phyloP scores from a whole-genome alignment of 2,113 vertebrate species.

The Oreochromis aureus region DNA sequence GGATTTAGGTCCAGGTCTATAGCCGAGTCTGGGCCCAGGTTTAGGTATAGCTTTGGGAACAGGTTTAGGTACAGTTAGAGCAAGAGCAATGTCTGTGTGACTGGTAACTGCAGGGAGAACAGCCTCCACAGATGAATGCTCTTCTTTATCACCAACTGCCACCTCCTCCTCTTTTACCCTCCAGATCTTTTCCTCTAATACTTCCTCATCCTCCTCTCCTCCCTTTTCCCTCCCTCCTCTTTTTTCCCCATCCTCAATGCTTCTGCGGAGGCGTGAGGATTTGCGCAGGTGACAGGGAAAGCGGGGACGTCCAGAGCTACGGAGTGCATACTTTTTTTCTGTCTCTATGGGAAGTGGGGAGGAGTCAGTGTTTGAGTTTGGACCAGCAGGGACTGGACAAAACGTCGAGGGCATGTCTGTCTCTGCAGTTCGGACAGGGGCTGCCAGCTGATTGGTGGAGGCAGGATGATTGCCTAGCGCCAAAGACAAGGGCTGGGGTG shows the following conservation, averaged over 20 bases:
- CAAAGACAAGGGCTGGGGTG: constrained; percentile 56
- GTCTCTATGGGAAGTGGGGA: constrained; percentile 59
- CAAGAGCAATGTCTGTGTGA: constrained; percentile 35
- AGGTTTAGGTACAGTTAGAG: constrained; percentile 48
- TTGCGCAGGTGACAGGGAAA: constrained; percentile 89
- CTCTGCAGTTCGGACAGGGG: constrained; percentile 40
- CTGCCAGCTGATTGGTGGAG: constrained; percentile 46
- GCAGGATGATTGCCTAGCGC: constrained; percentile 45
- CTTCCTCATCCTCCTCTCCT: constrained; percentile 42
- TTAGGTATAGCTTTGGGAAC: constrained; percentile 48
- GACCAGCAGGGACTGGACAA: constrained; percentile 31
- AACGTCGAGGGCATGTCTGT: constrained; percentile 38
- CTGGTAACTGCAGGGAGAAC: constrained; percentile 15
- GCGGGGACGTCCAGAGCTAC: constrained; percentile 91
- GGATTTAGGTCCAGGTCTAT: constrained; percentile 62
- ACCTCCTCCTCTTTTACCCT: constrained; percentile 56
- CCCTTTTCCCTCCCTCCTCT: constrained; percentile 30
- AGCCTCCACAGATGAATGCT: constrained; percentile 20
- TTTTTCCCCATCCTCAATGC: constrained; percentile 53
- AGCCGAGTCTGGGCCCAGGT: constrained; percentile 57
- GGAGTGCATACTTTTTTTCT: constrained; percentile 87
- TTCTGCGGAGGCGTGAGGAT: constrained; percentile 73
- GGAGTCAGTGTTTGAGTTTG: constrained; percentile 26
- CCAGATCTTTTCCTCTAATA: constrained; percentile 54
- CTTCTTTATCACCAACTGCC: constrained; percentile 28